Conservation (phyloP, 2,797 vertebrate genomes). For the Pipistrellus kuhlii region DNA sequence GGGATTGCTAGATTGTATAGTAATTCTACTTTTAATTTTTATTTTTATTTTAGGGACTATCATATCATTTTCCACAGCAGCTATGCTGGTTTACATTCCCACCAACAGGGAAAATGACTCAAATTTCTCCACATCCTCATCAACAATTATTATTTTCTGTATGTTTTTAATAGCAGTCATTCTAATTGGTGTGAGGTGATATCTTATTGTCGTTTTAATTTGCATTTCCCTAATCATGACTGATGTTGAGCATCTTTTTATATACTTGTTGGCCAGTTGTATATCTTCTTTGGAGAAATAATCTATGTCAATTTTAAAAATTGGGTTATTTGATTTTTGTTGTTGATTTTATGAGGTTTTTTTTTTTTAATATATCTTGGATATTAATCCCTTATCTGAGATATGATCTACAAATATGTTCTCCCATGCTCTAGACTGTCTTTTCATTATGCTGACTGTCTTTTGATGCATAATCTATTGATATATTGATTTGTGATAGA, state of each 20-base stretch:
- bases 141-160: background rate
- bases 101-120: background rate
- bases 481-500: constrained; percentile 36
- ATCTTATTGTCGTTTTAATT: constrained; percentile 3
- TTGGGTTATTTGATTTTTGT: background rate
- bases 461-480: background rate
- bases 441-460: background rate
- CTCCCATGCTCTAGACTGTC: background rate
- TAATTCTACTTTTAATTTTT: constrained; percentile 2
- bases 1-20: background rate
- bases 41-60: background rate
- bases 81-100: background rate
- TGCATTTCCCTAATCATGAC: background rate
- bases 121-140: background rate
- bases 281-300: constrained; percentile 18
- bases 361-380: background rate
- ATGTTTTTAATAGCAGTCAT: background rate
- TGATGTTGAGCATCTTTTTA: background rate
- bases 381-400: background rate
- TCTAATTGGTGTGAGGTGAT: background rate
- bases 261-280: background rate
- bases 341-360: background rate
- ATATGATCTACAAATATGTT: background rate
- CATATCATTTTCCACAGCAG: background rate
- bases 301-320: background rate